Evolutionary conservation across 2,797 vertebrate genomes (phyloP), one percentile per base, ranked within the genome.

Genomic region (Scleropages formosus): DNA sequence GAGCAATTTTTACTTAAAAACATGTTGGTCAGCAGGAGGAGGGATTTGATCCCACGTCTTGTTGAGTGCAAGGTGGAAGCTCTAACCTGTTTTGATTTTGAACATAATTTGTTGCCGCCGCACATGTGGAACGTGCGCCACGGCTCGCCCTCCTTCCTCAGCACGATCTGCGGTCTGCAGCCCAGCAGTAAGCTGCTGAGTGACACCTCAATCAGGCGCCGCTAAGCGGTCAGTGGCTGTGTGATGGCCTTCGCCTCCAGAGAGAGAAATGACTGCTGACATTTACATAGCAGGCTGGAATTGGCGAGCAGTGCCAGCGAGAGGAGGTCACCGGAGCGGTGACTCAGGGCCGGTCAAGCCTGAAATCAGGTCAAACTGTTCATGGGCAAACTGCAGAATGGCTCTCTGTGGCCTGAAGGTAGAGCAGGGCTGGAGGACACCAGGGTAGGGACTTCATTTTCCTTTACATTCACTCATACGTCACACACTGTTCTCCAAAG

Each of bases 201-300:
- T 84, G 87, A 90, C 88, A 87, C 89, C 85, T 91, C 89, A 92
- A 89, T 92, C 90, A 89, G 85, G 83, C 51, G 20, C 61, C 56
- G 75, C 83, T 85, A 89, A 89, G 90, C 86, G 89, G 86, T 80
- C 80, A 72, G 81, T 22, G 74, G 82, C 79, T 85, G 74, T 75
- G 82, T 77, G 72, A 60, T 11, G 53, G 83, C 84, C 72, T 49
- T 78, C 80, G 80, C 81, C 81, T 79, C 83, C 51, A 75, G 75
- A 83, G 84, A 84, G 80, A 73, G 68, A 47, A 58, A 73, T 65
- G 74, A 65, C 75, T 73, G 67, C 77, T 80, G 77, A 80, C 79
- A 81, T 82, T 79, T 80, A 77, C 80, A 75, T 66, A 69, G 75
- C 74, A 60, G 46, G 63, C 62, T 61, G 70, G 75, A 76, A 78